Base-by-base conservation (phyloP, 2,888 invertebrate genomes). In the Petrolisthes manimaculis region DNA sequence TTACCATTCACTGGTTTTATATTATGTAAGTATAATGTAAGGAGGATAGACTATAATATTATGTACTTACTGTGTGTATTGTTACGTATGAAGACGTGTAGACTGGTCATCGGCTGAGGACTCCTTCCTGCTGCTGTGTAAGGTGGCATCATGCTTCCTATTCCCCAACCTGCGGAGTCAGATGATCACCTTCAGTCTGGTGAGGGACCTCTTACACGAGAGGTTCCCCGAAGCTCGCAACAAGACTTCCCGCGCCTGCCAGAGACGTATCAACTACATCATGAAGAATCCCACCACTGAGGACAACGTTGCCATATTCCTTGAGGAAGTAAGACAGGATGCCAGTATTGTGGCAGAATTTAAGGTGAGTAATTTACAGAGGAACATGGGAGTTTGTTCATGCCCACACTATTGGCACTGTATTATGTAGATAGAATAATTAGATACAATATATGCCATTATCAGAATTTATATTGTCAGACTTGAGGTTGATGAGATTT, bases 91-190 rank as follows among this genome's bases (percentile, higher is more conserved):
- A 6, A 92, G 92, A 83, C 92, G 93, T 83, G 95, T 95, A 0
- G 94, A 94, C 8, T 97, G 96, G 96, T 94, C 94, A 8, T 92
- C 94, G 0, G 93, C 94, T 69, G 97, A 97, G 93, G 96, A 96
- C 93, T 95, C 95, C 78, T 93, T 96, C 86, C 92, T 97, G 3
- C 93, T 96, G 79, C 94, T 96, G 90, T 95, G 95, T 91, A 95
- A 95, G 91, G 95, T 95, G 0, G 95, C 95, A 0, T 89, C 90
- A 4, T 84, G 86, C n/a, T 90, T 90, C 85, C 87, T 91, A 9
- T 86, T 91, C 56, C 87, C 86, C n/a, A 88, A 90, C 74, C 69
- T 82, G 18, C 86, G 89, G 14, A 88, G 84, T 18, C 89, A 91
- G 67, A 91, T 91, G 86, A 89, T 92, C 56, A 89, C 91, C 61